Base-by-base conservation (phyloP, 2,113 vertebrate genomes). In the Neolamprologus ventralis region DNA sequence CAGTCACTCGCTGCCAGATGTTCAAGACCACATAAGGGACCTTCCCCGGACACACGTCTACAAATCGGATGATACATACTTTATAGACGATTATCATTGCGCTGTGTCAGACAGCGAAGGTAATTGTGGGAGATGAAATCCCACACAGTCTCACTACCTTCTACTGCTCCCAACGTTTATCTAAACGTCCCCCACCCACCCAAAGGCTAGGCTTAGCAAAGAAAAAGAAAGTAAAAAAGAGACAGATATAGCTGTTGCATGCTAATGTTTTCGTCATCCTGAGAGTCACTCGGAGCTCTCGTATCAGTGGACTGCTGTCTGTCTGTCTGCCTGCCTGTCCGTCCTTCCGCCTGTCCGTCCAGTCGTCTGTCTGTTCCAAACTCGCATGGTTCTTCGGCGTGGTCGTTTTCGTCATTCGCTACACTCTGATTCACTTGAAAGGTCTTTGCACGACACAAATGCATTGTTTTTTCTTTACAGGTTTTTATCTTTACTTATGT, bases 61-160 rank as follows among this genome's bases (percentile, higher is more conserved):
- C 97, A 98, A 98, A 96, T 98, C 97, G 60, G 99, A 99, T 88
- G 98, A 99, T 95, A 97, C 97, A 92, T 99, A 99, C 97, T 96
- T 98, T 95, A 97, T 99, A 97, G 99, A 99, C 55, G 99, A 99
- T 96, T 96, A 98, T 95, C 98, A 99, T 96, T 99, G 98, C 86
- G 99, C 99, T 96, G 98, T 99, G 94, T 99, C 99, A 57, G 99
- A 99, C 97, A 99, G 99, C 2, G 99, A 99, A 99, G 99, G 99
- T 99, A 99, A 99, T 95, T 97, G 95, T 97, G 95, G 87, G 85
- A 97, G 97, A 95, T 98, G 95, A 97, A 92, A 92, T 90, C 92
- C 95, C 94, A 93, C 84, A 83, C 94, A 94, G 94, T 95, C 90
- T 94, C 93, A 95, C 92, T 95, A 95, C 91, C 94, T 94, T 92